Evolutionary conservation across 2,888 invertebrate genomes (phyloP).

Genomic region (Campoplex nolae): DNA sequence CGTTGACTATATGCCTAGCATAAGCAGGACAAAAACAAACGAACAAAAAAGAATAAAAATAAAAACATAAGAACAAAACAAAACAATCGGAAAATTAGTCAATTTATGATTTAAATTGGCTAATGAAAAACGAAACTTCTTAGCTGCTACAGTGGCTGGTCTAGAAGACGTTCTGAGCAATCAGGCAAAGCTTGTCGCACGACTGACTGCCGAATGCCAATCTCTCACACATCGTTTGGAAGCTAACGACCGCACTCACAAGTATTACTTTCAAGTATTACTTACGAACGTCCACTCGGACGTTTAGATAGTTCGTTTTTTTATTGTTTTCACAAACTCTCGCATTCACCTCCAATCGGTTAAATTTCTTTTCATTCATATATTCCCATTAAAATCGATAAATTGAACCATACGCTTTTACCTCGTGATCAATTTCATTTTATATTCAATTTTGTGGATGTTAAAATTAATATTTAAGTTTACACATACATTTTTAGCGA

Average conservation of each 20-base stretch:
- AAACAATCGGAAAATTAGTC: slow-evolving; percentile 71
- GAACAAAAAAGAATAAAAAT: slow-evolving; percentile 10
- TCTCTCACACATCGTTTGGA: slow-evolving; percentile 95
- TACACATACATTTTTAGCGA: neutral
- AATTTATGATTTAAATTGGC: slow-evolving; percentile 75
- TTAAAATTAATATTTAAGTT: neutral
- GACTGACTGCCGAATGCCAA: slow-evolving; percentile 95
- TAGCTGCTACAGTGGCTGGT: slow-evolving; percentile 95
- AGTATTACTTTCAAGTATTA: slow-evolving; percentile 86
- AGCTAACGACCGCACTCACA: slow-evolving; percentile 94
- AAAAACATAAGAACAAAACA: slow-evolving; percentile 31
- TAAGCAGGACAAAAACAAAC: slow-evolving; percentile 73
- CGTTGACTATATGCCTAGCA: slow-evolving; percentile 82
- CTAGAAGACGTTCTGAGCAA: slow-evolving; percentile 95
- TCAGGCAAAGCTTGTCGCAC: slow-evolving; percentile 97
- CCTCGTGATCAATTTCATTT: neutral
- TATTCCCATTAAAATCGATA: neutral
- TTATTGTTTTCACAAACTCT: slow-evolving; percentile 23
- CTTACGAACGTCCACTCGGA: slow-evolving; percentile 60
- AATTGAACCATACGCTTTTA: neutral
- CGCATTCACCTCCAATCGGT: slow-evolving; percentile 1
- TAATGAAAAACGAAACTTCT: slow-evolving; percentile 84
- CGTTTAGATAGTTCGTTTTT: slow-evolving; percentile 58
- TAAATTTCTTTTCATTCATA: neutral
- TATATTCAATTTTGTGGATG: neutral